phyloP scores from a whole-genome alignment of 2,113 vertebrate species.

The Nothobranchius furzeri region DNA sequence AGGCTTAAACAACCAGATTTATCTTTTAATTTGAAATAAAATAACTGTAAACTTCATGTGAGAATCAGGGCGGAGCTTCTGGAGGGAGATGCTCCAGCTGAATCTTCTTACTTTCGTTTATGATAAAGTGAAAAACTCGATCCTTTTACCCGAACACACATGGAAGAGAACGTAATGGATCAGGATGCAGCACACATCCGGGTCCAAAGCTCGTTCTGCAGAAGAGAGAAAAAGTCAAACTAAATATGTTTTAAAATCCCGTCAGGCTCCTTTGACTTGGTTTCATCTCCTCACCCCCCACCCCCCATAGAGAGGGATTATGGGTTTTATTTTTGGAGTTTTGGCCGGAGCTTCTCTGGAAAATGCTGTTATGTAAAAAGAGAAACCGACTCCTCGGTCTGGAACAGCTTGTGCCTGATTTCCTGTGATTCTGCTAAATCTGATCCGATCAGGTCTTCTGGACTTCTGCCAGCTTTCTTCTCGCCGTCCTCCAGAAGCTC shows the following conservation, averaged over 20 bases:
- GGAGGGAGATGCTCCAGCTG: no score
- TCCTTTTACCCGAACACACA: no score
- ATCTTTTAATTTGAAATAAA: no score
- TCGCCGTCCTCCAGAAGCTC: neutral
- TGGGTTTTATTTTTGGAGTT: constrained; percentile 9
- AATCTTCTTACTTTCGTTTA: no score
- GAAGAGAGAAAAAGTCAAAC: neutral
- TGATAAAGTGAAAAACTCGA: no score
- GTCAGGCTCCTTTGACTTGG: constrained; percentile 8
- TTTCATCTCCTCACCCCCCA: constrained; percentile 30
- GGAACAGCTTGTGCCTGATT: constrained; percentile 41
- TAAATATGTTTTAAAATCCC: neutral
- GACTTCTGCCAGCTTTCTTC: neutral
- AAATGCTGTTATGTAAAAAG: constrained; percentile 62
- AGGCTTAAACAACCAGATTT: no score
- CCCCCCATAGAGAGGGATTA: constrained; percentile 35
- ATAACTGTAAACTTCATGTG: no score
- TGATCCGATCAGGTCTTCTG: neutral
- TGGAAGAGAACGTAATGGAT: no score
- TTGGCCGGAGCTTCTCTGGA: constrained; percentile 28
- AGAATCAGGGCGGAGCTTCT: no score
- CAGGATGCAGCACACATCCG: no score
- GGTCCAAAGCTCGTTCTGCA: neutral
- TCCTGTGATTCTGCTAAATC: neutral
- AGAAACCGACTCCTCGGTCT: constrained; percentile 35